Evolutionary conservation across 2,113 vertebrate species (phyloP).

Genomic region (Tapirus terrestris): DNA sequence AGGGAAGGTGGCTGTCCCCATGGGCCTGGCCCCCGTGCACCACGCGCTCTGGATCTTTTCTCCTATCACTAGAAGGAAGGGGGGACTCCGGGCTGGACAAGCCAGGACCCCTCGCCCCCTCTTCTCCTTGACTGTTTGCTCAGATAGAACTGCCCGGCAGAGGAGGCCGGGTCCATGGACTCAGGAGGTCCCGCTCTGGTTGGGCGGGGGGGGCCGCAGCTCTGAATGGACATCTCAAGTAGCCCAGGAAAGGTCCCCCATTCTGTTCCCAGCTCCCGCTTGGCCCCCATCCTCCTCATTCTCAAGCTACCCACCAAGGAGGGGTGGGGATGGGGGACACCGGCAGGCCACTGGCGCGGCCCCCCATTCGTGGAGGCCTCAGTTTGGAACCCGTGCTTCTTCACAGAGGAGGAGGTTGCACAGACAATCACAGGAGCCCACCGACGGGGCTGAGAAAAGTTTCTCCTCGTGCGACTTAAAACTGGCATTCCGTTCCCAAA

Average conservation of each 20-base stretch:
- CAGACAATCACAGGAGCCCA: neutral
- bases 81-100: neutral
- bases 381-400: neutral
- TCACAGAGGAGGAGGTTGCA: neutral
- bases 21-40: accelerated
- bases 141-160: neutral
- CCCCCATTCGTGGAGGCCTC: neutral
- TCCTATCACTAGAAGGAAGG: neutral
- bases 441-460: neutral
- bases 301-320: neutral
- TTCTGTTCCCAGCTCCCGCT: neutral
- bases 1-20: neutral
- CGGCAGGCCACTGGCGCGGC: accelerated
- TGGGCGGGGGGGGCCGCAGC: neutral
- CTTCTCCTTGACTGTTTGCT: neutral
- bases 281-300: too few species aligned
- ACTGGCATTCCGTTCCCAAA: neutral
- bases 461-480: neutral
- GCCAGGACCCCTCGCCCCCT: neutral
- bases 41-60: neutral
- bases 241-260: neutral
- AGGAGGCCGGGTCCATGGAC: neutral
- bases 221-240: neutral
- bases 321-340: neutral
- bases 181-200: accelerated